Percentiles rank a stretch among this genome's conserved stretches.
These are phyloP conservation scores for Lasioglossum marginatum DNA, from an alignment of 2,888 invertebrate species.

Conservation along the genomic window DNA sequence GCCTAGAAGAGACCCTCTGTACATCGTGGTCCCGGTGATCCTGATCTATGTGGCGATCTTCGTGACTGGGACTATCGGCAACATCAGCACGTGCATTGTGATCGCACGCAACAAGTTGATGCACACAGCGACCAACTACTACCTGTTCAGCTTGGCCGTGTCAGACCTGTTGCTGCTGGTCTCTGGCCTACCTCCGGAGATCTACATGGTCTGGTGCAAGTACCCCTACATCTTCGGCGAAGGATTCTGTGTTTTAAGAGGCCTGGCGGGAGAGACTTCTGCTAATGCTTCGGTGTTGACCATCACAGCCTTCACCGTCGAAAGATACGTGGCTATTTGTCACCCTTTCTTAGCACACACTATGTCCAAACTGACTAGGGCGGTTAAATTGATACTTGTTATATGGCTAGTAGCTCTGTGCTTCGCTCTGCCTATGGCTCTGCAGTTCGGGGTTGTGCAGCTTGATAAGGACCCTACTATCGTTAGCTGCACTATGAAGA, in stretches of 20 bases:
- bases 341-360: conserved; percentile 91
- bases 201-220: conserved; percentile 85
- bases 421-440: conserved; percentile 90
- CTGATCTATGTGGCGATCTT: conserved; percentile 86
- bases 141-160: conserved; percentile 88
- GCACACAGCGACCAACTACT: conserved; percentile 89
- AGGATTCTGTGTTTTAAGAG: conserved; percentile 86
- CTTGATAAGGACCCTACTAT: conserved; percentile 84
- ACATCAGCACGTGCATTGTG: conserved; percentile 88
- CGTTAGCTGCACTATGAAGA: conserved; percentile 84
- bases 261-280: conserved; percentile 86
- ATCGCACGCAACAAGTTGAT: conserved; percentile 88
- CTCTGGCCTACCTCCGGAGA: conserved; percentile 87
- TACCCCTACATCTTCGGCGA: conserved; percentile 86
- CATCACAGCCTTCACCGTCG: conserved; percentile 90
- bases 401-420: conserved; percentile 93
- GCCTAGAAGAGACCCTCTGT: conserved; percentile 82
- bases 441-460: conserved; percentile 85
- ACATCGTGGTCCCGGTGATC: conserved; percentile 85
- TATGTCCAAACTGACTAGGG: conserved; percentile 94
- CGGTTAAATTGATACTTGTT: conserved; percentile 91
- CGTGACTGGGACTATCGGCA: conserved; percentile 87
- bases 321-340: conserved; percentile 90
- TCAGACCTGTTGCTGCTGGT: conserved; percentile 88
- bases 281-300: conserved; percentile 86